Evolutionary conservation across 2,888 invertebrate species (phyloP).

Genomic region (Mythimna albipuncta): DNA sequence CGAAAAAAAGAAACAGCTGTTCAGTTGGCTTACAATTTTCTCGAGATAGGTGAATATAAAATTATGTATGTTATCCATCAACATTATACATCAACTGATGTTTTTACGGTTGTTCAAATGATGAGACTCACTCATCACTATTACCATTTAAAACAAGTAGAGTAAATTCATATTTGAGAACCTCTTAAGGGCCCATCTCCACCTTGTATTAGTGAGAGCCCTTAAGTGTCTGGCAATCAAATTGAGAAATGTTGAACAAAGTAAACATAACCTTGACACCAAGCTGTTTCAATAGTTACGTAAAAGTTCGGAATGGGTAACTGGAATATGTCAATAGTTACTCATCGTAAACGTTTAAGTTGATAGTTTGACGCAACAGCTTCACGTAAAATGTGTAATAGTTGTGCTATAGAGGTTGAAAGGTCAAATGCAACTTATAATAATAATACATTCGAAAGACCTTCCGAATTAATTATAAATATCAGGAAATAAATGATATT

Average conservation of each 20-base stretch:
- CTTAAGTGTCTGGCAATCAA: slow-evolving; percentile 1
- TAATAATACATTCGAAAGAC: not conserved
- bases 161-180: not conserved
- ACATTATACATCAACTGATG: not conserved
- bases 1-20: not conserved
- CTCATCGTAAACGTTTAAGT: slow-evolving; percentile 23
- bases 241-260: slow-evolving; percentile 46
- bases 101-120: not conserved
- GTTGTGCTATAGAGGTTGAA: not conserved
- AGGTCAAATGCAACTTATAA: not conserved
- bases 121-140: not conserved
- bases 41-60: not conserved
- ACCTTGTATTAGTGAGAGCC: slow-evolving; percentile 11
- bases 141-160: not conserved
- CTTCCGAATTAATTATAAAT: not conserved
- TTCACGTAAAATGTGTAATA: slow-evolving; percentile 5
- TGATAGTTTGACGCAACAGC: slow-evolving; percentile 37
- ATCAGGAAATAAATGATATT: slow-evolving; percentile 21
- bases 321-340: slow-evolving; percentile 46
- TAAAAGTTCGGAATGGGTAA: slow-evolving; percentile 52
- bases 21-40: no score
- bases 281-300: slow-evolving; percentile 51
- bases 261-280: slow-evolving; percentile 63
- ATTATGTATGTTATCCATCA: no score
- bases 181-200: not conserved